Evolutionary conservation across 2,113 vertebrate species (phyloP).

Genomic region (Pomatorhinus ruficollis): DNA sequence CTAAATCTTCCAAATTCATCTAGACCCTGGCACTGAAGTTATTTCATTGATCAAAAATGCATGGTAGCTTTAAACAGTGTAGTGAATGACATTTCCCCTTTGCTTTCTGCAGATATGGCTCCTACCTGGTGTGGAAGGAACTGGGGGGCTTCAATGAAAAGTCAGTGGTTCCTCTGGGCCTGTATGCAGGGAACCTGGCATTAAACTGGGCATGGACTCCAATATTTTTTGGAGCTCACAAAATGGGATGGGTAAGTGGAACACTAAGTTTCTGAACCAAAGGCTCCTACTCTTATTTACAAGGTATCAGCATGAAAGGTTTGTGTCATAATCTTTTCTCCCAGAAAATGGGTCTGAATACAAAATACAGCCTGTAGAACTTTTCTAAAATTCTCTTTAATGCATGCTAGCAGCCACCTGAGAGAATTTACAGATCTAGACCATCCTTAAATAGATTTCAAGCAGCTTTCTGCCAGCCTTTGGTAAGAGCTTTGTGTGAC

Average conservation of each 20-base stretch:
- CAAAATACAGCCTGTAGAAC: not conserved
- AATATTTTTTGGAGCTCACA: slow-evolving; percentile 76
- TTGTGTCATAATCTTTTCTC: not conserved
- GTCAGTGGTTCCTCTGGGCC: slow-evolving; percentile 75
- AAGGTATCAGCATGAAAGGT: not conserved
- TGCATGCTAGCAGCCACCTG: not conserved
- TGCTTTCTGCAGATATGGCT: slow-evolving; percentile 69
- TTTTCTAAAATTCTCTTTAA: not conserved
- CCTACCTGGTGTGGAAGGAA: slow-evolving; percentile 81
- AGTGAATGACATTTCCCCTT: not conserved
- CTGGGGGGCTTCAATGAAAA: slow-evolving; percentile 76
- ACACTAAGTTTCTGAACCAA: not conserved
- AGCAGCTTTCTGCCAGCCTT: not conserved
- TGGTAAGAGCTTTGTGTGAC: not conserved
- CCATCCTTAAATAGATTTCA: not conserved
- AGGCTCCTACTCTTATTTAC: not conserved
- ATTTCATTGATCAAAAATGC: not conserved
- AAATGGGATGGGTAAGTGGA: slow-evolving; percentile 78
- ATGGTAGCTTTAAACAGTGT: not conserved
- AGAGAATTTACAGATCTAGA: not conserved
- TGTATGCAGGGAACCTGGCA: slow-evolving; percentile 78
- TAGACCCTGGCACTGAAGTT: not conserved
- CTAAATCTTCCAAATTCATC: not conserved
- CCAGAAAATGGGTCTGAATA: not conserved
- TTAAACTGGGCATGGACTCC: slow-evolving; percentile 81